These are phyloP conservation scores for Baronia brevicornis DNA, from an alignment of 2,888 invertebrate genomes.

Conservation along the genomic window DNA sequence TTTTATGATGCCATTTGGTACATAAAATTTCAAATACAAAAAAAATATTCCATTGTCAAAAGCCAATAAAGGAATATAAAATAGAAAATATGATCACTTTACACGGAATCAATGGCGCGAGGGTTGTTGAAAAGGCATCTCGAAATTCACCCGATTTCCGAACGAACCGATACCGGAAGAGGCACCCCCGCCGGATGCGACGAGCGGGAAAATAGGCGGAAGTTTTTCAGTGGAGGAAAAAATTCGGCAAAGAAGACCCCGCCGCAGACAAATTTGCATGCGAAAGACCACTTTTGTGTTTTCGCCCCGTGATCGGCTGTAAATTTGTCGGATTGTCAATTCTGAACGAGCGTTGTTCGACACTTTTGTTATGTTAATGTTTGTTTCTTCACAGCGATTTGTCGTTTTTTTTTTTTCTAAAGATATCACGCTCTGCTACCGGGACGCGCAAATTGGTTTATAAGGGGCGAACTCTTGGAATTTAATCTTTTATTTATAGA, in stretches of 20 bases:
- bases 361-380: slow-evolving; percentile 71
- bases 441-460: slow-evolving; percentile 1
- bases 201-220: slow-evolving; percentile 74
- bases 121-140: slow-evolving; percentile 19
- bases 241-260: slow-evolving; percentile 46
- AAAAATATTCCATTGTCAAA: slow-evolving; percentile 19
- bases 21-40: no score
- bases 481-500: not conserved
- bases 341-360: slow-evolving; percentile 53
- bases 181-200: slow-evolving; percentile 60
- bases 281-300: slow-evolving; percentile 67
- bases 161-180: slow-evolving; percentile 57
- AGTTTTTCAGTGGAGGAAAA: slow-evolving; percentile 61
- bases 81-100: slow-evolving; percentile 52
- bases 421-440: not conserved
- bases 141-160: slow-evolving; percentile 59
- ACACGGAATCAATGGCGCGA: slow-evolving; percentile 29
- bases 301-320: slow-evolving; percentile 60
- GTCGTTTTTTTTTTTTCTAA: slow-evolving; percentile 6
- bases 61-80: slow-evolving; percentile 56
- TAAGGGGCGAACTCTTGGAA: not conserved
- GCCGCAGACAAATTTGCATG: slow-evolving; percentile 68
- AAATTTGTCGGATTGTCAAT: slow-evolving; percentile 72
- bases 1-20: no score
- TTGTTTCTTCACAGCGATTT: slow-evolving; percentile 23